Evolutionary conservation across 1,140 invertebrate genomes (phyloP), one percentile per base, ranked within the genome.

Genomic region (Mamestra configurata): DNA sequence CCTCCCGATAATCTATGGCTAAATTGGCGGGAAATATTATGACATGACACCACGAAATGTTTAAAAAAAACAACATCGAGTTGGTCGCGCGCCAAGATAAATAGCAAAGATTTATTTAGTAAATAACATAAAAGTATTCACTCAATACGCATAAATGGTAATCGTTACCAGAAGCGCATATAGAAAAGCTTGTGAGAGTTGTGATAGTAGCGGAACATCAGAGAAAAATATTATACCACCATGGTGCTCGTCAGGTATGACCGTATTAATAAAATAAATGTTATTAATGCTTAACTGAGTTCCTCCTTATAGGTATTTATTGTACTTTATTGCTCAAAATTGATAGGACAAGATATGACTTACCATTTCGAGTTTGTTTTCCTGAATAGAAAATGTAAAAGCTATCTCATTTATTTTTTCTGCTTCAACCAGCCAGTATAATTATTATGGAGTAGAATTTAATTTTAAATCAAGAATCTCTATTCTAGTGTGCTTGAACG

Each of bases 201-300:
- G 55, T 77, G 83, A 82, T 43, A 84, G 76, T 43, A 88, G 83
- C 76, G 86, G 87, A 40, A 79, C 85, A 79, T 87, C 89, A 11
- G 80, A 86, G 40, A 85, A 88, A 71, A 90, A 89, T 76, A 81
- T 86, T 53, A 84, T 85, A 46, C 90, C 89, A 22, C 92, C 91
- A 78, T 93, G 91, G 92, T 92, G 92, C 77, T 92, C 92, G 35
- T 88, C 88, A 83, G 86, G 92, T 93, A 59, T 75, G 86, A 51
- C 37, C 66, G 51, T 68, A 49, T 22, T 18, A 3, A 31, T 3
- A 1, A 31, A 31, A 31, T 31, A 31, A 5, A 5, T 31, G 27
- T 3, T 31, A 31, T 31, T 31, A 3, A 31, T 31, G 27, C 1
- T 31, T 5, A 3, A 3, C 27, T 31, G 5, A 31, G 27, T 31